Percentiles rank a stretch among this genome's conserved stretches.
Evolutionary conservation across 2,113 vertebrate species (phyloP).

Genomic region (Callorhinus ursinus): DNA sequence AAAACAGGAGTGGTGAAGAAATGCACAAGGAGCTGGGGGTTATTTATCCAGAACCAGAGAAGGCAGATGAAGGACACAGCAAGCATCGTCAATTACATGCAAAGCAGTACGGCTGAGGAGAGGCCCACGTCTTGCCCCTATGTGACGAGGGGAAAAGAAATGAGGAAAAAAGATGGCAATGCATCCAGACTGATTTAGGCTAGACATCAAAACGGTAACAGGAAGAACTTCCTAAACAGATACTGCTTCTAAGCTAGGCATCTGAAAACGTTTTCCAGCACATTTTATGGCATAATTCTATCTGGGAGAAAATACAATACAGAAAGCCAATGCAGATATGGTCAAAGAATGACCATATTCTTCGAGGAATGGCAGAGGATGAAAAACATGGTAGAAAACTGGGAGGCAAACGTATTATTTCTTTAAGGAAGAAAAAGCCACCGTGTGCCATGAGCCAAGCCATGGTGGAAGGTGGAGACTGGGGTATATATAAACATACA

Average conservation of each 20-base stretch:
- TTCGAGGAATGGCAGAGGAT: background rate
- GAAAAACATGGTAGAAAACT: background rate
- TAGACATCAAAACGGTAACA: background rate
- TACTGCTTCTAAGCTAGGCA: background rate
- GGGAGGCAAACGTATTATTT: background rate
- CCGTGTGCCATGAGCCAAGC: background rate
- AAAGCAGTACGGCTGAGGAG: background rate
- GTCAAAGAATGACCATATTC: background rate
- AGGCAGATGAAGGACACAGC: conserved; percentile 67
- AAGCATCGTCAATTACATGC: background rate
- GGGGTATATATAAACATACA: background rate
- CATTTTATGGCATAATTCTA: background rate
- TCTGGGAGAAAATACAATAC: background rate
- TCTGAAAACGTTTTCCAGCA: background rate
- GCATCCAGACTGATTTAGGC: background rate
- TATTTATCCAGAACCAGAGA: conserved; percentile 65
- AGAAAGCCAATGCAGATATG: background rate
- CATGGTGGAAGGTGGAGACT: background rate
- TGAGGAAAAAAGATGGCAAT: background rate
- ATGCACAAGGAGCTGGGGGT: background rate
- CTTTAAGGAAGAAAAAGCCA: background rate
- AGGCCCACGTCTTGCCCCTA: background rate
- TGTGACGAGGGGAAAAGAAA: fast-evolving
- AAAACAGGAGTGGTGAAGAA: conserved; percentile 53
- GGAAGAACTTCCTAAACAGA: background rate